Evolutionary conservation across 2,113 vertebrate species (phyloP).

Genomic region (Triplophysa tibetana): DNA sequence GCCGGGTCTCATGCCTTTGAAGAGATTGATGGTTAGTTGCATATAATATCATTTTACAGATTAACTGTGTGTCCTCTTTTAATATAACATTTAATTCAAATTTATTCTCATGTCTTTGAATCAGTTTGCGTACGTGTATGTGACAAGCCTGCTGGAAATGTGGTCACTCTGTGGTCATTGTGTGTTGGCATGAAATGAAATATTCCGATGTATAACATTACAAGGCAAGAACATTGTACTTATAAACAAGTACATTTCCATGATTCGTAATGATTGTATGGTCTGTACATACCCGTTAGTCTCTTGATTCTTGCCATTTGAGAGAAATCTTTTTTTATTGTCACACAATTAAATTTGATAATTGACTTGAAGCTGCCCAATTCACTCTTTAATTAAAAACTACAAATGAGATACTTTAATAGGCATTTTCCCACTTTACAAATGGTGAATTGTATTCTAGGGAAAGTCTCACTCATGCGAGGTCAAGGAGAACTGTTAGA

Average conservation of each 20-base stretch:
- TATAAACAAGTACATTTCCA: conserved; percentile 34
- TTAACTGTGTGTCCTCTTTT: conserved; percentile 45
- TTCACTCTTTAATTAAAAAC: not conserved
- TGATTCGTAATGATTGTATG: conserved; percentile 20
- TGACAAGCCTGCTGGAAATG: conserved; percentile 21
- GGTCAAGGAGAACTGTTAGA: not conserved
- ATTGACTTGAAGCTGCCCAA: not conserved
- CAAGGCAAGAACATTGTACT: conserved; percentile 29
- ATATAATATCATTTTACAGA: conserved; percentile 51
- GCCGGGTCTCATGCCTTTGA: conserved; percentile 10
- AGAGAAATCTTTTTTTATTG: not conserved
- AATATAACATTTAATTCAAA: conserved; percentile 43
- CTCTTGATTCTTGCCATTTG: not conserved
- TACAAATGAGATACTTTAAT: not conserved
- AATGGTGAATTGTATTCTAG: too few species aligned
- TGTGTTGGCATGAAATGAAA: conserved; percentile 22
- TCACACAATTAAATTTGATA: not conserved
- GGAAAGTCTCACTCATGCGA: too few species aligned
- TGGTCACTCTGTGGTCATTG: conserved; percentile 23
- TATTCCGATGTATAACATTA: conserved; percentile 33
- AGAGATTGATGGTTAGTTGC: conserved; percentile 17
- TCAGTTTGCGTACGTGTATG: conserved; percentile 1
- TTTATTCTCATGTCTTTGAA: conserved; percentile 24
- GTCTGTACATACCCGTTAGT: not conserved
- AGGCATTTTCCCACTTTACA: not conserved